Evolutionary conservation across 2,113 vertebrate genomes (phyloP), one percentile per base, ranked within the genome.

Genomic region (Myocastor coypus): DNA sequence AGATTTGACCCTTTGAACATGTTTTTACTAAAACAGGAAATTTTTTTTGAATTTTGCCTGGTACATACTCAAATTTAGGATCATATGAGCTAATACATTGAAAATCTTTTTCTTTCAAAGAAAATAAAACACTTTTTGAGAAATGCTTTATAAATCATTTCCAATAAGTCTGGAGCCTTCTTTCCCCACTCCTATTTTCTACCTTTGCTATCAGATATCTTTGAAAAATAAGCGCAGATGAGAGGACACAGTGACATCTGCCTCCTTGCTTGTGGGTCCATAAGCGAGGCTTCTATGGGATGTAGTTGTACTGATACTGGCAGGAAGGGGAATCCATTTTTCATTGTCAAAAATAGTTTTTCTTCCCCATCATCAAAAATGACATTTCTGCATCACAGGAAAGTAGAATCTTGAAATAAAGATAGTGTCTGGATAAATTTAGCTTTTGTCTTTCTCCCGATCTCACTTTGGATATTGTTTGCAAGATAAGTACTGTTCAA

Each of bases 301-400:
- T 61, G 89, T 28, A 83, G 94, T 83, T 96, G 61, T 83, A 61
- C 87, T 92, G 94, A 83, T 87, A 86, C 80, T 81, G 85, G 71
- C 92, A 83, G 87, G 84, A 95, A 90, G 82, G 94, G 71, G 37
- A 94, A 96, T 93, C 61, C 89, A 96, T 73, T 95, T 94, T 90
- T 95, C 71, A 93, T 95, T 95, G 97, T 97, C 94, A 89, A 97
- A 96, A 97, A 96, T 83, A 97, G 83, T 84, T 94, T 93, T 86
- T 89, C 40, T 75, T 40, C n/a, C 63, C 73, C 71, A 83, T 96
- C 92, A 96, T 97, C 1, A 50, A 94, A 95, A 98, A 93, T 95
- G 95, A 97, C 63, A 94, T 95, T 96, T 96, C 89, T 95, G 96
- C 42, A 10, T 97, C 97, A 97, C 61, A 96, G 96, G 87, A 94